Conservation (phyloP, 2,113 vertebrate genomes). For the Seriola rivoliana region DNA sequence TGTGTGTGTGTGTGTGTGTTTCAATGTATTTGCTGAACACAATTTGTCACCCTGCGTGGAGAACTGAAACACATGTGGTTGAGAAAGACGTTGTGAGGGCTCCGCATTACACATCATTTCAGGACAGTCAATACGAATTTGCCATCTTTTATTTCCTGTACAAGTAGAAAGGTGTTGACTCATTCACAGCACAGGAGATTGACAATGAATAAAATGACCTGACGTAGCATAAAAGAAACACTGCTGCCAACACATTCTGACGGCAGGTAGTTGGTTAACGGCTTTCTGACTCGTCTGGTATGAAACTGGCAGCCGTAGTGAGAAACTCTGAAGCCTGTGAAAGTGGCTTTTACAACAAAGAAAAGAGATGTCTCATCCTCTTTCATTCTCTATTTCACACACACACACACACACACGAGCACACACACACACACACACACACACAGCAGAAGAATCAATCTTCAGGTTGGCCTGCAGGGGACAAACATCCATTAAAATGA, state of each 20-base stretch:
- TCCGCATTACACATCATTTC: conserved; percentile 14
- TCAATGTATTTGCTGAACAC: conserved; percentile 33
- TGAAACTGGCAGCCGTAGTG: conserved; percentile 28
- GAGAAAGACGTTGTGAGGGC: conserved; percentile 15
- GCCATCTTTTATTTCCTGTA: conserved; percentile 28
- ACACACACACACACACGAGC: conserved; percentile 3
- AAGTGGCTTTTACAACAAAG: conserved; percentile 44
- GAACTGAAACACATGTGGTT: conserved; percentile 39
- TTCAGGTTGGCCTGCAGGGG: neutral
- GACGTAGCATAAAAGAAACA: conserved; percentile 2
- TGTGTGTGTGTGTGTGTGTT: neutral
- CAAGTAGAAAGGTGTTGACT: conserved; percentile 41
- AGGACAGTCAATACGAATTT: neutral
- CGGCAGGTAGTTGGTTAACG: conserved; percentile 69
- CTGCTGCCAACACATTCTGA: conserved; percentile 41
- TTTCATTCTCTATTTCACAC: neutral
- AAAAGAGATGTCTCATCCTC: conserved; percentile 6
- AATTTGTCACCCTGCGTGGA: conserved; percentile 28
- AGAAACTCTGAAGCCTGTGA: conserved; percentile 23
- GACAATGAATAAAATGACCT: conserved; percentile 53
- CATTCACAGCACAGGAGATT: conserved; percentile 31
- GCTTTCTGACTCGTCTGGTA: conserved; percentile 36
- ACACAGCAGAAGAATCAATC: neutral
- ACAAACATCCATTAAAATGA: conserved; percentile 11
- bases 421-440: conserved; percentile 9